A percentile compares a stretch with the other conserved stretches of the same genome.
Conservation (phyloP, 2,113 vertebrate genomes). For the Clarias batrachus region DNA sequence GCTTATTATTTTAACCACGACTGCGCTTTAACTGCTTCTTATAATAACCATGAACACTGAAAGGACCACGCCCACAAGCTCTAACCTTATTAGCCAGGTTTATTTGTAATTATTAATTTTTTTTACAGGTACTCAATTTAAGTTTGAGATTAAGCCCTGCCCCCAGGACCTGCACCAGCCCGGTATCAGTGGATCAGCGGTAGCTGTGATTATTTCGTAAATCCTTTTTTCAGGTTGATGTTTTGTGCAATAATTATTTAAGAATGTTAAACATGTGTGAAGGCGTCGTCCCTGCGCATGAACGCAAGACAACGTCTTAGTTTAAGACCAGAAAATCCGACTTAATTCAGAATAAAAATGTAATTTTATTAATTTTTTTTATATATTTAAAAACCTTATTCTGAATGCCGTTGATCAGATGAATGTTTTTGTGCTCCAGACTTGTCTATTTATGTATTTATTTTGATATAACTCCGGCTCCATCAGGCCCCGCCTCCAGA, state of each 20-base stretch:
- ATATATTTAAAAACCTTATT: neutral
- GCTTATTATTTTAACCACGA: neutral
- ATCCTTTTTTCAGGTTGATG: constrained; percentile 24
- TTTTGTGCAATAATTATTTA: constrained; percentile 46
- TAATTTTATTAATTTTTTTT: neutral
- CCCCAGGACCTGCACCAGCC: neutral
- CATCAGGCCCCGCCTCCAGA: neutral
- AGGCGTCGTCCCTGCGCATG: neutral
- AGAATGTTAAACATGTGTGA: constrained; percentile 14
- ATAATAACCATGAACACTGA: neutral
- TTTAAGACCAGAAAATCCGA: neutral
- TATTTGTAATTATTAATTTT: too few species aligned
- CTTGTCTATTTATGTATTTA: neutral
- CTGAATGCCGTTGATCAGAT: neutral
- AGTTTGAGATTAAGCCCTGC: neutral
- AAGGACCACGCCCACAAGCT: neutral
- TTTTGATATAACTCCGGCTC: neutral
- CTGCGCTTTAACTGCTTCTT: neutral
- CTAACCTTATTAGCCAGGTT: neutral
- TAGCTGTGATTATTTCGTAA: neutral
- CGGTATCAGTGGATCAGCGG: neutral
- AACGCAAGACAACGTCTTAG: neutral
- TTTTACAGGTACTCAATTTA: too few species aligned
- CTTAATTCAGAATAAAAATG: neutral
- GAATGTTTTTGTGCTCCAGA: neutral